A percentile compares a stretch with the other conserved stretches of the same genome.
Evolutionary conservation across 2,113 vertebrate species (phyloP).

Genomic region (Pachycephala philippinensis): DNA sequence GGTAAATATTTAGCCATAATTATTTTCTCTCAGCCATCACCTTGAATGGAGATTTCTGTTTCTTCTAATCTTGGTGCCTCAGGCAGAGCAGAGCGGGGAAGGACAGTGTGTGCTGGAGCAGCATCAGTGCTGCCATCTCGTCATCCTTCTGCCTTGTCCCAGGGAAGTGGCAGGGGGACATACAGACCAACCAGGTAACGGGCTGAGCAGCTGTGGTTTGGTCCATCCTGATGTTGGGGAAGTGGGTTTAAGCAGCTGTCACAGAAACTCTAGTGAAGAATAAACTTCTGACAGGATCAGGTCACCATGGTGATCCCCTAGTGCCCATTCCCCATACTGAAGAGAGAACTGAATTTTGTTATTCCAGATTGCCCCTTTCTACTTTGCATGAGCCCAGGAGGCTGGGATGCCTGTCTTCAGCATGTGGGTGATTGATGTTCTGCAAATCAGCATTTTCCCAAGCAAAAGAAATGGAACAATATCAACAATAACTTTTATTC

Average conservation of each 20-base stretch:
- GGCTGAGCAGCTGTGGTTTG: neutral
- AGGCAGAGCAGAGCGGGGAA: neutral
- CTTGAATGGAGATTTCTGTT: neutral
- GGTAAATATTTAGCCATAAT: neutral
- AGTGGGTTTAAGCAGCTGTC: neutral
- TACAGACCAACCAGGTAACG: neutral
- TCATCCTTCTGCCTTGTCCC: neutral
- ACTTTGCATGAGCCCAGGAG: neutral
- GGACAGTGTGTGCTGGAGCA: neutral
- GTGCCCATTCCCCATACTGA: neutral
- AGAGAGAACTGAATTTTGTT: neutral
- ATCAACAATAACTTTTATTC: neutral
- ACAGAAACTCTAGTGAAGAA: neutral
- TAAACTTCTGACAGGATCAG: neutral
- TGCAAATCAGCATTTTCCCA: neutral
- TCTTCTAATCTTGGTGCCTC: neutral
- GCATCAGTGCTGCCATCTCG: neutral
- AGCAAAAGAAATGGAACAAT: neutral
- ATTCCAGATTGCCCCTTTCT: neutral
- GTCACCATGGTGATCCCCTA: neutral
- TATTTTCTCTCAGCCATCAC: neutral
- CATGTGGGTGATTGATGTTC: neutral
- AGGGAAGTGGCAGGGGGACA: neutral
- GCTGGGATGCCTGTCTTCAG: neutral
- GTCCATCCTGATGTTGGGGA: neutral